Conservation (phyloP, 1,140 invertebrate species). For the Thaumetopoea pityocampa region DNA sequence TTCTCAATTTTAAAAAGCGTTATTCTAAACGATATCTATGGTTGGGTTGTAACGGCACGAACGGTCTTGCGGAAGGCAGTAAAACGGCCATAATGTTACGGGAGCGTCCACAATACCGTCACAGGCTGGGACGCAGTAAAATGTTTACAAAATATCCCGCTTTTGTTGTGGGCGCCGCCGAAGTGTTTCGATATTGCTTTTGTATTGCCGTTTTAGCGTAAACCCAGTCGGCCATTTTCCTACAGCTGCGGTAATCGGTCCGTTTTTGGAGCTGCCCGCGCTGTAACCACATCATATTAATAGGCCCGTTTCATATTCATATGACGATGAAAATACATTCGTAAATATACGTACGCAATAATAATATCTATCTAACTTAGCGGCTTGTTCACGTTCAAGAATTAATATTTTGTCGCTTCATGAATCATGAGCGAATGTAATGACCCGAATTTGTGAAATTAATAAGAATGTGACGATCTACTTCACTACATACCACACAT, state of each 20-base stretch:
- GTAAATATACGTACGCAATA: too few relatives aligned
- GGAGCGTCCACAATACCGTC: constrained; percentile 59
- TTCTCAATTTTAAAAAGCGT: constrained; percentile 13
- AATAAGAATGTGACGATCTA: too few relatives aligned
- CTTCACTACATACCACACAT: too few relatives aligned
- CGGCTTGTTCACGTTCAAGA: too few relatives aligned
- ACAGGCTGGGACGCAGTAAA: constrained; percentile 61
- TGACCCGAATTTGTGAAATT: too few relatives aligned
- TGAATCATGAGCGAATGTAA: too few relatives aligned
- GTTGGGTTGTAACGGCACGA: constrained; percentile 32
- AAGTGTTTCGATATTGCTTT: constrained; percentile 44
- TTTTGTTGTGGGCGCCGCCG: constrained; percentile 42
- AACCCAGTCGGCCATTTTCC: constrained; percentile 24
- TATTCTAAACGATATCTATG: constrained; percentile 25
- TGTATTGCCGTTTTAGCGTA: constrained; percentile 40
- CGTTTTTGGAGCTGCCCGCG: constrained; percentile 12
- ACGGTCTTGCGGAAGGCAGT: constrained; percentile 48
- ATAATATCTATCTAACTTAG: too few relatives aligned
- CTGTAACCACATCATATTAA: too few relatives aligned
- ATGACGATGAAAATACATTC: too few relatives aligned
- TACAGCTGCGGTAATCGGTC: constrained; percentile 23
- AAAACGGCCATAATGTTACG: constrained; percentile 57
- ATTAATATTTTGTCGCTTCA: too few relatives aligned
- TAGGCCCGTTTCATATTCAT: too few relatives aligned
- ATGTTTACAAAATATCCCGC: constrained; percentile 63